Percentiles rank a stretch among this genome's conserved stretches.
Conservation (phyloP, 1,140 invertebrate species). For the Neotoxoptera formosana region DNA sequence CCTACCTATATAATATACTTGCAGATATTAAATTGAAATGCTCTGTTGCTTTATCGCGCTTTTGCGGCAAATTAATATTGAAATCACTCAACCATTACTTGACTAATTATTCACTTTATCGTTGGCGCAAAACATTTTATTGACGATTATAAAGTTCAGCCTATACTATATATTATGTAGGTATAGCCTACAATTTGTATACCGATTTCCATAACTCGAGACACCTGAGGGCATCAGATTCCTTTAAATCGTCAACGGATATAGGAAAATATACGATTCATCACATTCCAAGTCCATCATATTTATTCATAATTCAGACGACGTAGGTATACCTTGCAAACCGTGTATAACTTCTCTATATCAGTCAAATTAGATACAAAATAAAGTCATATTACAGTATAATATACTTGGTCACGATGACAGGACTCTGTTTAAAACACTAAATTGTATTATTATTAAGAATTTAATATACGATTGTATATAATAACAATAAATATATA, state of each 20-base stretch:
- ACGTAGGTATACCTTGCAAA: neutral
- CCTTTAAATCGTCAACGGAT: neutral
- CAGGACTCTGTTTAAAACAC: neutral
- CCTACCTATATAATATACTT: neutral
- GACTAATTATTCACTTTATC: neutral
- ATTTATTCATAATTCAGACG: neutral
- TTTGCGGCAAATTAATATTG: neutral
- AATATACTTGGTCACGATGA: neutral
- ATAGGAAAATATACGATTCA: neutral
- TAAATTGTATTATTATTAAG: conserved; percentile 2
- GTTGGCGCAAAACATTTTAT: neutral
- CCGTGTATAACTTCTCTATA: neutral
- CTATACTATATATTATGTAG: neutral
- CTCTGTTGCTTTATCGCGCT: neutral
- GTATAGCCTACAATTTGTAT: neutral
- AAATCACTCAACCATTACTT: neutral
- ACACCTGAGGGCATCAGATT: neutral
- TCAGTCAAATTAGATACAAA: neutral
- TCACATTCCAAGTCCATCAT: neutral
- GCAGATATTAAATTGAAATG: neutral
- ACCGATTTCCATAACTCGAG: neutral
- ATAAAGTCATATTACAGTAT: neutral
- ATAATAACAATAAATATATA: neutral
- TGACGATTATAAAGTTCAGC: neutral
- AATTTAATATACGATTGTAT: neutral